Base-by-base conservation (phyloP, 64 coral and sea anemone species). In the Trachythela sp. region DNA sequence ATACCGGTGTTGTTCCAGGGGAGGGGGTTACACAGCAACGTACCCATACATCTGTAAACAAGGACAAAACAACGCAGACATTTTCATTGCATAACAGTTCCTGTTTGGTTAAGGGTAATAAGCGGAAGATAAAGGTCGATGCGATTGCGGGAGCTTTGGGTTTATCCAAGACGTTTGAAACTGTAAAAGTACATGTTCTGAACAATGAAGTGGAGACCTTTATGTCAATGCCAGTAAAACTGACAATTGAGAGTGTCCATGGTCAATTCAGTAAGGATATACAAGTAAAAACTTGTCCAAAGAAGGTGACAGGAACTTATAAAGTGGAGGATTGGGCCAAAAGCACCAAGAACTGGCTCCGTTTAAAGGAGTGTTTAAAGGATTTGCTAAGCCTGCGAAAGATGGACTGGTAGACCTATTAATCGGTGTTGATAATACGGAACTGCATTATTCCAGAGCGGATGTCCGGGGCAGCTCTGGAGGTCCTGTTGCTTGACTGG, bases 111-210 rank as follows among this genome's bases (percentile, higher is more conserved):
- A 88, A 92, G 52, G 85, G 59, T 48, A 72, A 92, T 83, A 34
- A 85, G 3, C 86, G 36, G 31, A 92, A 92, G 50, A 39, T 92
- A 93, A 30, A 88, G 86, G 33, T 91, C 87, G 85, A 87, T 51
- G 88, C 90, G 36, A 64, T 94, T 87, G 84, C 88, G 54, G 83
- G 87, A 33, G 27, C 50, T 15, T 40, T 90, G 20, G 88, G 88
- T 37, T 39, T 90, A 14, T 40, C 36, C 36, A 84, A 85, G 14
- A 18, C 59, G 13, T 89, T 59, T 48, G 41, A 67, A 86, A 93
- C 32, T 40, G 87, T 94, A 14, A 34, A 58, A 40, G 92, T 94
- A 13, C 30, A 83, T 58, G 84, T 94, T 48, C 45, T 94, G 48
- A 94, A 94, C 52, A 70, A 90, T 75, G 54, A 36, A 34, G 49